Conservation (phyloP, 2,888 invertebrate species). For the Chloroclysta siterata region DNA sequence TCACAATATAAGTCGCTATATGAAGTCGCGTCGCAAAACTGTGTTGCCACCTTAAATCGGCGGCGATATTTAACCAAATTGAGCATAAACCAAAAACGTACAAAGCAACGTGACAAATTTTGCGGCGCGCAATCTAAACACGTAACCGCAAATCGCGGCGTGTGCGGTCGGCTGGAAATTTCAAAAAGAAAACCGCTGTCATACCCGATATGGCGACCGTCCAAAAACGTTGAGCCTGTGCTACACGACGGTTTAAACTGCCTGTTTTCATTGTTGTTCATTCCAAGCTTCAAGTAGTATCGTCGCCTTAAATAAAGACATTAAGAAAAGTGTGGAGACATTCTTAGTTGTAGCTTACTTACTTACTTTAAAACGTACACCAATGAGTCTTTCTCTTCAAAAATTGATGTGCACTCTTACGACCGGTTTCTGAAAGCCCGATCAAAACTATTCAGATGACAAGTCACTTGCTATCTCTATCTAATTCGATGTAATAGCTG, state of each 20-base stretch:
- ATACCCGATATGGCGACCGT: constrained; percentile 81
- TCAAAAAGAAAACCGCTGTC: constrained; percentile 81
- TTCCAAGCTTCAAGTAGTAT: not conserved
- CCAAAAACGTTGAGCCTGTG: constrained; percentile 57
- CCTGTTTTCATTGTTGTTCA: not conserved
- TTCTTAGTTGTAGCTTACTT: no score
- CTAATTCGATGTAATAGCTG: no score
- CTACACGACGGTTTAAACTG: constrained; percentile 5
- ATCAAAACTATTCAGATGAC: no score
- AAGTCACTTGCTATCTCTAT: no score
- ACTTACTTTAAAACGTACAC: no score
- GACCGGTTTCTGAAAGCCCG: no score
- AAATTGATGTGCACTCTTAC: no score
- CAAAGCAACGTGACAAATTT: constrained; percentile 55
- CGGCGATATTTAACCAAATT: constrained; percentile 30
- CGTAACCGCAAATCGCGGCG: constrained; percentile 77
- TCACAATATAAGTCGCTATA: not conserved
- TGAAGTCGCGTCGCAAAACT: not conserved
- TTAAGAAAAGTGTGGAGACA: no score
- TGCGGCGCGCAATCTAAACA: constrained; percentile 68
- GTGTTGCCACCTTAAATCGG: constrained; percentile 4
- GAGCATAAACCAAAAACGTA: constrained; percentile 38
- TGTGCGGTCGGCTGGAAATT: constrained; percentile 73
- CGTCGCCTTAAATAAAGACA: no score
- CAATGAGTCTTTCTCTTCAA: no score